Percentiles rank a stretch among this genome's conserved stretches.
Conservation (phyloP, 2,113 vertebrate genomes). For the Ibidorhyncha struthersii region DNA sequence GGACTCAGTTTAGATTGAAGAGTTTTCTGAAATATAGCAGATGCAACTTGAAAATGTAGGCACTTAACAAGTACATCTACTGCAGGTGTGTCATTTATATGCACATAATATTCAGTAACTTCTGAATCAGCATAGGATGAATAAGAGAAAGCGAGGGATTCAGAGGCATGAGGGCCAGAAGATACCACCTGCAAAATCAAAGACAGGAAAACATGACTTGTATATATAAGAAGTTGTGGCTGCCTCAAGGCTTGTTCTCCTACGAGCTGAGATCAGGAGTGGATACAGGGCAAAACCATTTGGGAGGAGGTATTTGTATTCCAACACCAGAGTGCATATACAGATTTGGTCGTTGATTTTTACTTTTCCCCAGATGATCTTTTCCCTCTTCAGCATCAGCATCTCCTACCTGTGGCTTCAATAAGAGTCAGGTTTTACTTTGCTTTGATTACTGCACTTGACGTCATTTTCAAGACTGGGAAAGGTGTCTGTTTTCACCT, state of each 20-base stretch:
- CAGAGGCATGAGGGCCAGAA: neutral
- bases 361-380: neutral
- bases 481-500: neutral
- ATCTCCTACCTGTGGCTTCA: neutral
- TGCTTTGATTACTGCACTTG: neutral
- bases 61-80: rapidly evolving
- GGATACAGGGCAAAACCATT: neutral
- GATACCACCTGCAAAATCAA: neutral
- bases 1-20: neutral
- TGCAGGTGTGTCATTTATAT: neutral
- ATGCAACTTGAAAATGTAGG: neutral
- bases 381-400: neutral
- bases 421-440: neutral
- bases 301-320: neutral
- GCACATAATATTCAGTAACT: neutral
- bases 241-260: neutral
- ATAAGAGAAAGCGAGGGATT: neutral
- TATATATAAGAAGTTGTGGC: neutral
- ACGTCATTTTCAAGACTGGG: neutral
- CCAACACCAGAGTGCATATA: neutral
- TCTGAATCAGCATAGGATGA: neutral
- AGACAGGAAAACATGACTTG: neutral
- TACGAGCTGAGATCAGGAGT: neutral
- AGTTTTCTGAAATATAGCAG: neutral
- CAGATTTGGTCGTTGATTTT: neutral